Conservation (phyloP, 2,888 invertebrate genomes). For the Drosophila hamatofila region DNA sequence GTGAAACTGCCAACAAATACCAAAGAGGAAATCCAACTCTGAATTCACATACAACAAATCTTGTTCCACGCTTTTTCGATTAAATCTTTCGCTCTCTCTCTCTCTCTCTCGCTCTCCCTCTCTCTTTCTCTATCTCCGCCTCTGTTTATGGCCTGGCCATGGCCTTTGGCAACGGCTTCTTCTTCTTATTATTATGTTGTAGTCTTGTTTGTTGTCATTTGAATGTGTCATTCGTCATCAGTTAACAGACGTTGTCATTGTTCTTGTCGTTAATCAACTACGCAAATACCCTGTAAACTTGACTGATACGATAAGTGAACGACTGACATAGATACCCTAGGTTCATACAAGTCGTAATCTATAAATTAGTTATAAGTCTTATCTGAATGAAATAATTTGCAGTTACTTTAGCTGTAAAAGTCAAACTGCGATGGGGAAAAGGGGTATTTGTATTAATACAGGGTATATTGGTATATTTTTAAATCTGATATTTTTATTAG, state of each 20-base stretch:
- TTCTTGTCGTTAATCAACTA: constrained; percentile 21
- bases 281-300: constrained; percentile 17
- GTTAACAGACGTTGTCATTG: constrained; percentile 50
- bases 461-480: neutral
- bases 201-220: constrained; percentile 38
- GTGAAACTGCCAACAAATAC: constrained; percentile 36
- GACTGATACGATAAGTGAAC: neutral
- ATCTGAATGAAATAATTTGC: neutral
- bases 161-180: constrained; percentile 30
- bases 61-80: constrained; percentile 45
- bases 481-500: too few species aligned
- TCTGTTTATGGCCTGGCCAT: constrained; percentile 16
- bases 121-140: neutral
- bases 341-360: neutral
- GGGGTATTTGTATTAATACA: neutral
- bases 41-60: constrained; percentile 14
- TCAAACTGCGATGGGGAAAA: neutral
- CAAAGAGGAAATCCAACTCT: constrained; percentile 18
- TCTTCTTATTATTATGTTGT: constrained; percentile 22
- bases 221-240: constrained; percentile 47
- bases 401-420: neutral
- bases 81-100: constrained; percentile 49
- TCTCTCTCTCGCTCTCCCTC: neutral
- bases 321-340: neutral
- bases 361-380: neutral